Percentiles rank a stretch among this genome's conserved stretches.
phyloP scores from a whole-genome alignment of 2,888 invertebrate genomes.

The Actias luna region DNA sequence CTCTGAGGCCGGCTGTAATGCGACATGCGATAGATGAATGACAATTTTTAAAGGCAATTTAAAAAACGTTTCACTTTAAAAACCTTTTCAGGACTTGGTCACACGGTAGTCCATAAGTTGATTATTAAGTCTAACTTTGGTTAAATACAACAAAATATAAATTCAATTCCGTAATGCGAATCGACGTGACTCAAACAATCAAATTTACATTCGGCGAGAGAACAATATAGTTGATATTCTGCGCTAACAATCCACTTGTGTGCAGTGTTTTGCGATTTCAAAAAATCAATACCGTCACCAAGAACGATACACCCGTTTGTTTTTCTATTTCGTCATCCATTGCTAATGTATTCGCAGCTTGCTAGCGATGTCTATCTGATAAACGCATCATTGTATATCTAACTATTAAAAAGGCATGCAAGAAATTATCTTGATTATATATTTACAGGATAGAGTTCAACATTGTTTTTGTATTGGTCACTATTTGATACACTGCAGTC shows the following conservation, averaged over 20 bases:
- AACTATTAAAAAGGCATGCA: too few relatives aligned
- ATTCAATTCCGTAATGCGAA: not conserved
- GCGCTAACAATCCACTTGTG: constrained; percentile 10
- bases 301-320: not conserved
- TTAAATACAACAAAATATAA: not conserved
- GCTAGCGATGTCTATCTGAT: too few relatives aligned
- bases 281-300: not conserved
- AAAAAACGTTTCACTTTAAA: not conserved
- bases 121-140: not conserved
- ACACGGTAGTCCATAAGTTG: not conserved
- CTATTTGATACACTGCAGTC: too few relatives aligned
- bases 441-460: too few relatives aligned
- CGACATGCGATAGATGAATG: too few relatives aligned
- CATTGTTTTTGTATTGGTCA: too few relatives aligned
- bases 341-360: too few relatives aligned
- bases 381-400: too few relatives aligned
- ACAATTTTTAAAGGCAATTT: too few relatives aligned
- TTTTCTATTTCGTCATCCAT: not conserved
- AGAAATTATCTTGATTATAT: too few relatives aligned
- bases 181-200: not conserved
- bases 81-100: not conserved
- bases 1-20: too few relatives aligned
- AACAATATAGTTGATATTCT: not conserved
- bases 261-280: constrained; percentile 2
- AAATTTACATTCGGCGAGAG: constrained; percentile 9